A percentile compares a stretch with the other conserved stretches of the same genome.
These are phyloP conservation scores for Caenorhabditis sp. DNA, from an alignment of 2,888 invertebrate species.

Conservation along the genomic window DNA sequence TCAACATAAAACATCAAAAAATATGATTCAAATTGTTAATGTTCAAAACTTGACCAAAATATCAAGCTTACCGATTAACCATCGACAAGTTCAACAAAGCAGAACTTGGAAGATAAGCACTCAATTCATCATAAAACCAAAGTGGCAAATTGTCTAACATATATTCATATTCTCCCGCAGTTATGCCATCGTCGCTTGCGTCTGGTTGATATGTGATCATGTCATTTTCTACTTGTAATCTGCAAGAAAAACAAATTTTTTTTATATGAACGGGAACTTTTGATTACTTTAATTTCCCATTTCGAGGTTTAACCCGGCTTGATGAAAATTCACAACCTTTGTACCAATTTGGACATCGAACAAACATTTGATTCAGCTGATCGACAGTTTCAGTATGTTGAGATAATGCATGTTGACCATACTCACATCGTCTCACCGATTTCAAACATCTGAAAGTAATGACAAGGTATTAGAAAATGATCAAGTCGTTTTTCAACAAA, in stretches of 20 bases:
- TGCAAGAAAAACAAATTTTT: slow-evolving; percentile 2
- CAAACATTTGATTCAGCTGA: slow-evolving; percentile 32
- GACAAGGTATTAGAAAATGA: no score
- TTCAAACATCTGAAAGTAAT: slow-evolving; percentile 38
- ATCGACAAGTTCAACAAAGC: slow-evolving; percentile 31
- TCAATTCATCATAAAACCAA: slow-evolving; percentile 23
- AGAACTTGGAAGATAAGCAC: slow-evolving; percentile 36
- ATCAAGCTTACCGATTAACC: slow-evolving; percentile 7
- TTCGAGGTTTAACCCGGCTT: slow-evolving; percentile 3
- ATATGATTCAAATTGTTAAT: no score
- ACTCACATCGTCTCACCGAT: slow-evolving; percentile 25
- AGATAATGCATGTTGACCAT: slow-evolving; percentile 30
- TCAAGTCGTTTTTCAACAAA: no score
- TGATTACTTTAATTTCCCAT: slow-evolving; percentile 18
- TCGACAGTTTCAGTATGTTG: slow-evolving; percentile 38
- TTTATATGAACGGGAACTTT: not conserved
- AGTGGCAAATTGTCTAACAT: slow-evolving; percentile 26
- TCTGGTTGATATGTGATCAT: slow-evolving; percentile 6
- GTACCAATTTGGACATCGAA: slow-evolving; percentile 47
- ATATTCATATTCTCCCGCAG: not conserved
- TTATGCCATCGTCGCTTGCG: not conserved
- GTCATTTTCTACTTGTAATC: slow-evolving; percentile 10
- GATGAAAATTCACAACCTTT: slow-evolving; percentile 31
- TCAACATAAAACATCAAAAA: no score
- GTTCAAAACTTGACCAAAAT: no score